Base-by-base conservation (phyloP, 2,797 vertebrate genomes). In the Ctenopoma kingsleyae region DNA sequence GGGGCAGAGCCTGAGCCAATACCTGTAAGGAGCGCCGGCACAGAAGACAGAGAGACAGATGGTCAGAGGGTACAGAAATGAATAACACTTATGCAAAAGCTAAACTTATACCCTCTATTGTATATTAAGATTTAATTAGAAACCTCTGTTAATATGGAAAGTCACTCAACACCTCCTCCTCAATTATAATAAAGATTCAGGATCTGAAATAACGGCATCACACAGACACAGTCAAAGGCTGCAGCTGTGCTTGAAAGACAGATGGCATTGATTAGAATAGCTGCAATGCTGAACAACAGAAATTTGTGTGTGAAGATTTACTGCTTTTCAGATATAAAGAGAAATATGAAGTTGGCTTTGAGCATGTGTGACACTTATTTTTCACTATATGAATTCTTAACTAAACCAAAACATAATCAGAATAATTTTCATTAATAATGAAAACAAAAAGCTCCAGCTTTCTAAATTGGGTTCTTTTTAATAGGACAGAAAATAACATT, bases 1-100 rank as follows among this genome's bases (percentile, higher is more conserved):
- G 97, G 93, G 6, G 96, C 96, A 5, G 94, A 95, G 65, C 98
- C 98, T 0, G 97, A 97, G 32, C 98, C 97, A 0, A 99, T 96
- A 38, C 98, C 98, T 99, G 66, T 43, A 57, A n/a, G 61, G 10
- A 50, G 15, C 60, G 8, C 0, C 6, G 1, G 8, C 3, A 58
- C 49, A 17, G 19, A 47, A 12, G 41, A 61, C 1, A 15, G 8
- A 50, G 12, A 52, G 12, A 73, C 35, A 53, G 5, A 13, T 46
- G 11, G 47, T 47, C 48, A 63, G 55, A 51, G 19, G 65, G 17
- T 22, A 61, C 23, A 49, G 17, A 23, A 23, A 74, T 38, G 25
- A 60, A 44, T 19, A 69, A 74, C 50, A 55, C 17, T 1, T 1
- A 22, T 47, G 23, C 8, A 62, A 12, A 44, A 10, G 44, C 15